Evolutionary conservation across 2,113 vertebrate species (phyloP), one percentile per base, ranked within the genome.

Genomic region (Gasterosteus nipponicus): DNA sequence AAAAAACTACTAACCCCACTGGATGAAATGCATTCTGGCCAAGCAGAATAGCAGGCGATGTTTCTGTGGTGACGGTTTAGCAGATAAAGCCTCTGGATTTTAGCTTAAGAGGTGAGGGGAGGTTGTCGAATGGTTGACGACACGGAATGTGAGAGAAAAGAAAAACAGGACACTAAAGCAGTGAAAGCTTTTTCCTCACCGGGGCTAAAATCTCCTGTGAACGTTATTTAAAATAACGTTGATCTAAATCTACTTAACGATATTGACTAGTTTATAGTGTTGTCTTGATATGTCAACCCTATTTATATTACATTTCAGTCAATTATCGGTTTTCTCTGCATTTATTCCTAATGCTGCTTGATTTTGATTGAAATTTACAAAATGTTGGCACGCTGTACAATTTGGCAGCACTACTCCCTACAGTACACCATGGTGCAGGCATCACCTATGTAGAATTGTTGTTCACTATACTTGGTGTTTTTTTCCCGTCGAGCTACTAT

Each of bases 31-130:
- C 29, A 61, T 33, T 5, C 18, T 16, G 39, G 12, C 44, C 69
- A 41, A 49, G 42, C 64, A 60, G 38, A 77, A 51, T 74, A 60
- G 46, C 57, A 57, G 44, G 61, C 46, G 75, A 33, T 29, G 31
- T 62, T 14, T 39, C 42, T 80, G 74, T 60, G 58, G 59, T 82
- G 65, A 79, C 39, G 56, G 62, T 10, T 51, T 61, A 4, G 54
- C 63, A 79, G 67, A 81, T 58, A 44, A 44, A 71, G 47, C 19
- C 42, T 29, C 39, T 51, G 57, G 75, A 56, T 75, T 66, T 75
- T 41, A 69, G 69, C 26, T 73, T 0, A 1, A 53, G 69, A 80
- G 64, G 77, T 77, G 60, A 62, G 18, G 57, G 53, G 67, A 65
- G 42, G 80, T 65, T 66, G 47, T 44, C 33, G 14, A 76, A 61